Base-by-base conservation (phyloP, 2,888 invertebrate species). In the Lepeophtheirus nordmannii region DNA sequence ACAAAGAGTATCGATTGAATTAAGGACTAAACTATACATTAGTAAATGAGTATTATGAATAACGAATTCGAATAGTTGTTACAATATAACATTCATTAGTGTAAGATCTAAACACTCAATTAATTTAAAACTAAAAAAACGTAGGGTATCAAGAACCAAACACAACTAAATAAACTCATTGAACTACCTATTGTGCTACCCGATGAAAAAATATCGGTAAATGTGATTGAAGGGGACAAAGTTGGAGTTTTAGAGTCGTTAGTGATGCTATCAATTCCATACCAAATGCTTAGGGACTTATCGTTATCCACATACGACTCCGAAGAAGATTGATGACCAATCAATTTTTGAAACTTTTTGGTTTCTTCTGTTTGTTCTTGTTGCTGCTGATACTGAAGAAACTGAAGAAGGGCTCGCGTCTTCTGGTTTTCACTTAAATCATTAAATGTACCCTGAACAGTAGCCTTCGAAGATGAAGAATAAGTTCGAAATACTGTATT, bases 401-500 rank as follows among this genome's bases (percentile, higher is more conserved):
- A 58, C 17, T 66, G 59, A 23, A 66, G 60, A 9, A 53, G 40
- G 7, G 66, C 66, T 20, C 60, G 39, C 9, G 59, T 66, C 11
- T 66, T 66, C 46, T 66, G 60, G 9, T 66, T 39, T n/a, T 66
- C 60, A 22, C 58, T 38, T 10, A 66, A 20, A 37, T 66, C 66
- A 39, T 60, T 39, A 23, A 66, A 66, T 10, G 66, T 66, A 10
- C 70, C 60, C 71, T 63, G 63, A n/a, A 63, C 63, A 12, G 53
- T 63, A 30, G 53, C 53, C 53, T 46, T 46, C n/a, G 53, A 46
- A 30, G 30, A 30, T 30, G 30, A 30, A 17, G 53, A 46, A 46
- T 46, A 17, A 46, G 53, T n/a, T 14, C 53, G 53, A 17, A 5
- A 46, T 14, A 46, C 53, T 46, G 53, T 17, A 3, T 46, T 46